Evolutionary conservation across 2,113 vertebrate genomes (phyloP).

Genomic region (Apodemus sylvaticus): DNA sequence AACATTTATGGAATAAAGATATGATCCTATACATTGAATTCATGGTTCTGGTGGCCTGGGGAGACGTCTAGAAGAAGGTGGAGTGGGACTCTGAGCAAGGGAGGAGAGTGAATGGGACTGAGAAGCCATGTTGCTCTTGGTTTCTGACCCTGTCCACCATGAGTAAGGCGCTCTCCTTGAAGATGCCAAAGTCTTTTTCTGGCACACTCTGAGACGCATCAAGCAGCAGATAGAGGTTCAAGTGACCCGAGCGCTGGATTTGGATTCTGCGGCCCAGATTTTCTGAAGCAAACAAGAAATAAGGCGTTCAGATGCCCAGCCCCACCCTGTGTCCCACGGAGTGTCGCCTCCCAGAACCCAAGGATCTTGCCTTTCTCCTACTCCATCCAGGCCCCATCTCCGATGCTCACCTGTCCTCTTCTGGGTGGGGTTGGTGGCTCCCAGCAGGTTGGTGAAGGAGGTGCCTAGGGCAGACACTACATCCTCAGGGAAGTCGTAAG

Average conservation of each 20-base stretch:
- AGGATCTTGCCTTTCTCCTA: neutral
- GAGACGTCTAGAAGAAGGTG: neutral
- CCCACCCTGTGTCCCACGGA: too few species aligned
- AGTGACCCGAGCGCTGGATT: slow-evolving; percentile 82
- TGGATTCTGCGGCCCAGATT: slow-evolving; percentile 80
- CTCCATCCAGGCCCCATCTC: neutral
- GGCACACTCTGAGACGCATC: slow-evolving; percentile 91
- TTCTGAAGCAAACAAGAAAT: neutral
- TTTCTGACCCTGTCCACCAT: slow-evolving; percentile 88
- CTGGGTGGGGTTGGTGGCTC: slow-evolving; percentile 76
- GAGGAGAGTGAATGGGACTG: neutral
- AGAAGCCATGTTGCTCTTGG: neutral
- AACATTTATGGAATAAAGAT: neutral
- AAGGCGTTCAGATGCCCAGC: neutral
- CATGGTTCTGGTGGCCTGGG: neutral
- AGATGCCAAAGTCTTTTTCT: slow-evolving; percentile 73
- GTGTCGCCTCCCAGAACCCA: neutral
- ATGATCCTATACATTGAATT: neutral
- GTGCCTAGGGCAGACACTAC: slow-evolving; percentile 87
- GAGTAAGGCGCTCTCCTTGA: slow-evolving; percentile 80
- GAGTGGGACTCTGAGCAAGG: neutral
- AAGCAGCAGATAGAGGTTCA: slow-evolving; percentile 91
- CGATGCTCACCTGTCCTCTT: neutral
- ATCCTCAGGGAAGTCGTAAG: slow-evolving; percentile 88
- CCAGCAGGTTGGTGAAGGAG: slow-evolving; percentile 88